Conservation (phyloP, 1,140 invertebrate species). For the Alviniconcha marisindica region DNA sequence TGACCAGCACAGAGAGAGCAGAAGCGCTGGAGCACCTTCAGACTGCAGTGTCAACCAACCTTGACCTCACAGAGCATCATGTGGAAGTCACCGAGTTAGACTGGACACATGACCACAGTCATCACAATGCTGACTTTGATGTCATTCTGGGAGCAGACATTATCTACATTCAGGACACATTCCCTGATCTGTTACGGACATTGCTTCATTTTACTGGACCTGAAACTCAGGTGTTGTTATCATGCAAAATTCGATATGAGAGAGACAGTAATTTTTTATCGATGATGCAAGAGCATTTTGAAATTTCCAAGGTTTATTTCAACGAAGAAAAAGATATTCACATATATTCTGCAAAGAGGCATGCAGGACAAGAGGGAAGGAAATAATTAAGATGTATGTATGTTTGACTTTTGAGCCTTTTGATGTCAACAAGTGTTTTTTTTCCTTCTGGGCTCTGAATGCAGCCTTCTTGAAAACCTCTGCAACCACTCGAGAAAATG, state of each 20-base stretch:
- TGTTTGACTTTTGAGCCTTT: no score
- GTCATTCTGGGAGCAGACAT: conserved; percentile 74
- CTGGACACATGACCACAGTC: conserved; percentile 63
- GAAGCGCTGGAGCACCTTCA: conserved; percentile 59
- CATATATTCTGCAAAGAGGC: conserved; percentile 53
- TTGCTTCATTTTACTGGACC: conserved; percentile 58
- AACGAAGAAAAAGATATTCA: conserved; percentile 62
- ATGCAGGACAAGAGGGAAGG: not conserved
- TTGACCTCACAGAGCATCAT: conserved; percentile 29
- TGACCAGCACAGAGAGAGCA: conserved; percentile 69
- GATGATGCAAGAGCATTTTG: conserved; percentile 62
- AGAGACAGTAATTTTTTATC: conserved; percentile 68
- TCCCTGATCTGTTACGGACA: conserved; percentile 67
- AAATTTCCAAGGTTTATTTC: conserved; percentile 59
- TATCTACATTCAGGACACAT: conserved; percentile 74
- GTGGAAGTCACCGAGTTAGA: conserved; percentile 60
- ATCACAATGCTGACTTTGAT: conserved; percentile 59
- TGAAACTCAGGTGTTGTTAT: conserved; percentile 61
- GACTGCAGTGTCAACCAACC: conserved; percentile 57
- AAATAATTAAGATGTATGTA: no score
- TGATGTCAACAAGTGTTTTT: no score
- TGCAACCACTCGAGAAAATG: no score
- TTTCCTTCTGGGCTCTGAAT: no score
- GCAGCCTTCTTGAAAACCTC: no score
- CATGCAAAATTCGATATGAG: conserved; percentile 72